These are phyloP conservation scores for Melanaphis sacchari DNA, from an alignment of 1,140 invertebrate species.

Conservation along the genomic window DNA sequence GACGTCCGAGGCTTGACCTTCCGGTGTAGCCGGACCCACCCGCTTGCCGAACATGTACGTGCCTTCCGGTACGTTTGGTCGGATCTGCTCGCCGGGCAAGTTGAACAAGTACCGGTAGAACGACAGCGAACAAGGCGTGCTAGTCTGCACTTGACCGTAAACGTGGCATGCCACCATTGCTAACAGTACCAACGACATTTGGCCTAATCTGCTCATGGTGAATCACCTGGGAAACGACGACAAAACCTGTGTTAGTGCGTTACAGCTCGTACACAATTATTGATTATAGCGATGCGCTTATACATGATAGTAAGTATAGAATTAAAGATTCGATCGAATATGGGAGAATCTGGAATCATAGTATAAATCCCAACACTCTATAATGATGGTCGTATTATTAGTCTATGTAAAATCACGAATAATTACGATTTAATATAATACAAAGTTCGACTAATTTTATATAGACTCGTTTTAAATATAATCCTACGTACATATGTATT, in stretches of 20 bases:
- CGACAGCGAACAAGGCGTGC: conserved; percentile 45
- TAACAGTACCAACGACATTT: neutral
- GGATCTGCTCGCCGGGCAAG: conserved; percentile 48
- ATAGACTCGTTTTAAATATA: neutral
- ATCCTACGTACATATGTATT: neutral
- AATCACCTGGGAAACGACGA: neutral
- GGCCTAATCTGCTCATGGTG: neutral
- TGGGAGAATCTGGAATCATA: too few relatives aligned
- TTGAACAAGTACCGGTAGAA: conserved; percentile 57
- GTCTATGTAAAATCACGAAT: too few relatives aligned
- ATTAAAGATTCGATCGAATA: too few relatives aligned
- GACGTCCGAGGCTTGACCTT: neutral
- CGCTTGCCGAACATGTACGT: conserved; percentile 50
- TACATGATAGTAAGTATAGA: too few relatives aligned
- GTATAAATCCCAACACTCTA: too few relatives aligned
- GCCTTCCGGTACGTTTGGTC: conserved; percentile 44
- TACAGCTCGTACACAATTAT: neutral
- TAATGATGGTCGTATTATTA: too few relatives aligned
- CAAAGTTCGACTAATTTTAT: too few relatives aligned
- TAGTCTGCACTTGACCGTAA: conserved; percentile 5
- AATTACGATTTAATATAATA: too few relatives aligned
- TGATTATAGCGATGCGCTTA: too few relatives aligned
- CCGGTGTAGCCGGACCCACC: neutral
- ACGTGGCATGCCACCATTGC: neutral
- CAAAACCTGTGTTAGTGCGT: neutral